Conservation (phyloP, 2,113 vertebrate genomes). For the Anguilla rostrata region DNA sequence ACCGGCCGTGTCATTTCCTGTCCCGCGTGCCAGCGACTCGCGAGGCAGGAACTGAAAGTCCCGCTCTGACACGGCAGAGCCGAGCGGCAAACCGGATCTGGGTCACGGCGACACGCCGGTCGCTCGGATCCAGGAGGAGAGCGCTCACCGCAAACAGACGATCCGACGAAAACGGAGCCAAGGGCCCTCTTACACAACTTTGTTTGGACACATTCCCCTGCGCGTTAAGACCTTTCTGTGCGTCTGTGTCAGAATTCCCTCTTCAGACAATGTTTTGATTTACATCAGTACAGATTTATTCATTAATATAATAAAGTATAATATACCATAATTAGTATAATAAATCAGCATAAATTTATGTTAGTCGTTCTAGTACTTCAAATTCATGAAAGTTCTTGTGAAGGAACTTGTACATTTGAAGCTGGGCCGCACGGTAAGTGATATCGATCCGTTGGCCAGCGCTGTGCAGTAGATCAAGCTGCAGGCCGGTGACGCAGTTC, state of each 20-base stretch:
- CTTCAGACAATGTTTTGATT: background rate
- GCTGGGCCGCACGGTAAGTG: background rate
- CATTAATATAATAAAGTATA: too few relatives aligned
- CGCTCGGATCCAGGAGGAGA: background rate
- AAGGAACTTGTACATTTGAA: background rate
- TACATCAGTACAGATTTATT: too few relatives aligned
- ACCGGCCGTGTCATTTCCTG: background rate
- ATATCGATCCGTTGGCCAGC: background rate
- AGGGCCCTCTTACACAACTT: background rate
- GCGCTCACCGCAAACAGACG: too few relatives aligned
- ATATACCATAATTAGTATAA: too few relatives aligned
- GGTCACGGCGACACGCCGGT: background rate
- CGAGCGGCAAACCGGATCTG: background rate
- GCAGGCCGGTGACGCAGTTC: background rate
- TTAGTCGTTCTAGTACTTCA: too few relatives aligned
- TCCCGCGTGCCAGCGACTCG: background rate
- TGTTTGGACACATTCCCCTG: background rate
- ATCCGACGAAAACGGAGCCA: too few relatives aligned
- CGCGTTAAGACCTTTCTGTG: background rate
- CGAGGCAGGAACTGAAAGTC: conserved; percentile 1
- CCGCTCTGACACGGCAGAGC: background rate
- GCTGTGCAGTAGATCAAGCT: background rate
- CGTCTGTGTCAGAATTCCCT: background rate
- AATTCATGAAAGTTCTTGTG: too few relatives aligned
- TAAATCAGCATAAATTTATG: too few relatives aligned